These are phyloP conservation scores for Phasia obesa DNA, from an alignment of 2,888 invertebrate genomes.

Conservation along the genomic window DNA sequence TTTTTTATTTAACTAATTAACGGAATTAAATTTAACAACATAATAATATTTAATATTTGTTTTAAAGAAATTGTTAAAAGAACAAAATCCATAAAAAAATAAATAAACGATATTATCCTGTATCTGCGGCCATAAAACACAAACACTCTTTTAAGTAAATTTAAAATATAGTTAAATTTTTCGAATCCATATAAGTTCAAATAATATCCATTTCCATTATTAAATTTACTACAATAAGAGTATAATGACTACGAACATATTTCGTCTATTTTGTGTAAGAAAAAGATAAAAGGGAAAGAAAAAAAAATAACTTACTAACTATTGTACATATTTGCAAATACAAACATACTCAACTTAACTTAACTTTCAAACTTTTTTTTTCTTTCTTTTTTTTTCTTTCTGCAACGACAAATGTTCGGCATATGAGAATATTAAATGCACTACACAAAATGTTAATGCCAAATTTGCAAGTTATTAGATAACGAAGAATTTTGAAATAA, in stretches of 20 bases:
- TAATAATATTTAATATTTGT: too few relatives aligned
- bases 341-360: neutral
- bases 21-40: too few relatives aligned
- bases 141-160: too few relatives aligned
- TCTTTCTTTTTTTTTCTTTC: too few relatives aligned
- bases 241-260: constrained; percentile 26
- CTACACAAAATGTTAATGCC: neutral
- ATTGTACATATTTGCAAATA: constrained; percentile 64
- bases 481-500: too few relatives aligned
- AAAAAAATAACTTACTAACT: constrained; percentile 16
- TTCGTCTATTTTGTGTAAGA: constrained; percentile 7
- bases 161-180: constrained; percentile 54
- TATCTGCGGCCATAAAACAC: too few relatives aligned
- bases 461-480: too few relatives aligned
- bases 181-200: constrained; percentile 60
- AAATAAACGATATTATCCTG: too few relatives aligned
- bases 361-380: constrained; percentile 37
- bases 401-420: neutral
- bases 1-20: too few relatives aligned
- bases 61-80: too few relatives aligned
- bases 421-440: neutral
- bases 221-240: constrained; percentile 21
- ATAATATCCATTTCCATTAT: constrained; percentile 60
- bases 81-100: too few relatives aligned
- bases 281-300: neutral